phyloP scores from a whole-genome alignment of 2,888 invertebrate species.

The Leucophora obtusa region DNA sequence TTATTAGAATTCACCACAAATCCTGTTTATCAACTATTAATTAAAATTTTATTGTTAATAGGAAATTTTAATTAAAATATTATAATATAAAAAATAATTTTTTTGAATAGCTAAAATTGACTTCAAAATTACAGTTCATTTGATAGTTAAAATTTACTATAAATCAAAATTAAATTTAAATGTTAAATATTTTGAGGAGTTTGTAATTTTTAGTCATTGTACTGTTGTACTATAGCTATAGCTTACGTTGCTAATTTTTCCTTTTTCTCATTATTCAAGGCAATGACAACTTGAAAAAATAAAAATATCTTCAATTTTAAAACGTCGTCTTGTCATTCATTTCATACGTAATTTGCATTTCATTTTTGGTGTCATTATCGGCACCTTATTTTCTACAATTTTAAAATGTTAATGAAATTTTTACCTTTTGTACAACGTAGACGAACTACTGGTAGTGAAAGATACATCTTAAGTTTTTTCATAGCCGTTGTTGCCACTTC shows the following conservation, averaged over 20 bases:
- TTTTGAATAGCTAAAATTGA: too few relatives aligned
- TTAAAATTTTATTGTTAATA: too few relatives aligned
- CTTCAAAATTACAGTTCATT: too few relatives aligned
- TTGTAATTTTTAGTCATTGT: too few relatives aligned
- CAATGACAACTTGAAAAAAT: conserved; percentile 23
- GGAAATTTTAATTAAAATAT: too few relatives aligned
- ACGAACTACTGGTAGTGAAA: background rate
- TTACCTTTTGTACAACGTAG: conserved; percentile 13
- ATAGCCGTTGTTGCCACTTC: conserved; percentile 30
- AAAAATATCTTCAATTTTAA: conserved; percentile 8
- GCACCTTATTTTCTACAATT: conserved; percentile 55
- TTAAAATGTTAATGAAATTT: conserved; percentile 55
- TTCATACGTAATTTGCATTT: conserved; percentile 37
- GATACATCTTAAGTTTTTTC: conserved; percentile 17
- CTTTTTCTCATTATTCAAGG: background rate
- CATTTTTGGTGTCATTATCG: conserved; percentile 31
- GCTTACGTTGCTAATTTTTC: background rate
- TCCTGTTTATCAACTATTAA: too few relatives aligned
- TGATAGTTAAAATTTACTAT: too few relatives aligned
- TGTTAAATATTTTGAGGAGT: too few relatives aligned
- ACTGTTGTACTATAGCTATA: too few relatives aligned
- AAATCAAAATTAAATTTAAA: too few relatives aligned
- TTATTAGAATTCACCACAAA: too few relatives aligned
- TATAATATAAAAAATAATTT: too few relatives aligned
- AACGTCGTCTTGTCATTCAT: conserved; percentile 14